Evolutionary conservation across 2,113 vertebrate species (phyloP).

Genomic region (Misgurnus anguillicaudatus): DNA sequence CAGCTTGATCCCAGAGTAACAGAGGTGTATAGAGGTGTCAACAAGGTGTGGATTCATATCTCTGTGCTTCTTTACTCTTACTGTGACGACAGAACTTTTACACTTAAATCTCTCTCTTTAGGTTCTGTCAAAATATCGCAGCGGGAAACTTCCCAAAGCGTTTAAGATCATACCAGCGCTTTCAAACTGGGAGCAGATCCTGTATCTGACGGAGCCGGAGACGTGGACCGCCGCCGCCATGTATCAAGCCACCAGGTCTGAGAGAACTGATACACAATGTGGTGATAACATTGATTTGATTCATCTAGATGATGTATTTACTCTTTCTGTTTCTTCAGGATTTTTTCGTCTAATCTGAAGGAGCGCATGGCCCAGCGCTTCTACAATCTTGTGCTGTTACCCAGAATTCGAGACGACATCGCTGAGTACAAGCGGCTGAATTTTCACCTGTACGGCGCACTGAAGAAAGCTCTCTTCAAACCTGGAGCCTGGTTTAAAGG

Average conservation of each 20-base stretch:
- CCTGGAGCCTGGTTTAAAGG: conserved; percentile 99
- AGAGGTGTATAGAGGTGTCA: conserved; percentile 90
- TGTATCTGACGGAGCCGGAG: conserved; percentile 94
- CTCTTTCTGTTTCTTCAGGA: conserved; percentile 70
- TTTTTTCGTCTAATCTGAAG: conserved; percentile 95
- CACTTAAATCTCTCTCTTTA: conserved; percentile 54
- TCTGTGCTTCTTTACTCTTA: too few species aligned
- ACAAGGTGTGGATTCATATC: conserved; percentile 76
- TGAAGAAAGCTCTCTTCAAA: conserved; percentile 97
- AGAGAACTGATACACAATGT: not conserved
- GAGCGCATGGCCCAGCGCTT: conserved; percentile 97
- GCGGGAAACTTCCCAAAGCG: conserved; percentile 94
- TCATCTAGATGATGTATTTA: too few species aligned
- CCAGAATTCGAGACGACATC: conserved; percentile 89
- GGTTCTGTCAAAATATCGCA: conserved; percentile 93
- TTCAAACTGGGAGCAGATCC: conserved; percentile 97
- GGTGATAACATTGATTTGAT: too few species aligned
- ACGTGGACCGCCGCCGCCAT: conserved; percentile 93
- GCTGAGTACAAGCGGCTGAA: conserved; percentile 93
- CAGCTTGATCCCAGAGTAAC: conserved; percentile 87
- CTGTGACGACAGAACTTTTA: not conserved
- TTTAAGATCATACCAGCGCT: conserved; percentile 97
- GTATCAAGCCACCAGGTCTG: conserved; percentile 95
- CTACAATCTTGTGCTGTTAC: conserved; percentile 93
- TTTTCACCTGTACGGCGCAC: conserved; percentile 93